phyloP scores from a whole-genome alignment of 2,888 invertebrate genomes.

The Resseliella maxima region DNA sequence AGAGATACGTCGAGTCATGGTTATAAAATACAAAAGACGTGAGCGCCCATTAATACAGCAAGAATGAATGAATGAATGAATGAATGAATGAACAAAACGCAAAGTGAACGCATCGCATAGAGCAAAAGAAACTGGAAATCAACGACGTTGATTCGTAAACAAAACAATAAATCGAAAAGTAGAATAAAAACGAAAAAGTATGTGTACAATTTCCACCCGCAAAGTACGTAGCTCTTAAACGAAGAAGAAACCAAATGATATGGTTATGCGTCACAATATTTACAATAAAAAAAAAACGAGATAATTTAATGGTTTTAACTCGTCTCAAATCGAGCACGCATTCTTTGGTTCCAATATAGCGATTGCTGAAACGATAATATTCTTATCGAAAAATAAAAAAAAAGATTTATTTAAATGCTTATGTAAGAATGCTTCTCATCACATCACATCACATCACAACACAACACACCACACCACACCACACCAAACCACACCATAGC shows the following conservation, averaged over 20 bases:
- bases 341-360: not conserved
- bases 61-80: too few species aligned
- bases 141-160: conserved; percentile 4
- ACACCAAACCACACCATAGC: not conserved
- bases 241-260: not conserved
- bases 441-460: not conserved
- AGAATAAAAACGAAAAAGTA: not conserved
- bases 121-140: not conserved
- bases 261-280: conserved; percentile 18
- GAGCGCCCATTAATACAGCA: conserved; percentile 19
- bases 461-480: not conserved
- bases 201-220: not conserved
- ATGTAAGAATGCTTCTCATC: not conserved
- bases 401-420: too few species aligned
- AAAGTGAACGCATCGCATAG: not conserved
- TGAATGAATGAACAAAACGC: conserved; percentile 18
- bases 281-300: conserved; percentile 47
- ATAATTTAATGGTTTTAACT: conserved; percentile 54
- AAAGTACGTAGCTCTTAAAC: not conserved
- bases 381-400: conserved; percentile 18
- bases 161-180: not conserved
- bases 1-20: conserved; percentile 43
- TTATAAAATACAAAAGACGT: conserved; percentile 30
- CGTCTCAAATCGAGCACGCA: not conserved
- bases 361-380: not conserved